Conservation (phyloP, 2,113 vertebrate species). For the Theristicus caerulescens region DNA sequence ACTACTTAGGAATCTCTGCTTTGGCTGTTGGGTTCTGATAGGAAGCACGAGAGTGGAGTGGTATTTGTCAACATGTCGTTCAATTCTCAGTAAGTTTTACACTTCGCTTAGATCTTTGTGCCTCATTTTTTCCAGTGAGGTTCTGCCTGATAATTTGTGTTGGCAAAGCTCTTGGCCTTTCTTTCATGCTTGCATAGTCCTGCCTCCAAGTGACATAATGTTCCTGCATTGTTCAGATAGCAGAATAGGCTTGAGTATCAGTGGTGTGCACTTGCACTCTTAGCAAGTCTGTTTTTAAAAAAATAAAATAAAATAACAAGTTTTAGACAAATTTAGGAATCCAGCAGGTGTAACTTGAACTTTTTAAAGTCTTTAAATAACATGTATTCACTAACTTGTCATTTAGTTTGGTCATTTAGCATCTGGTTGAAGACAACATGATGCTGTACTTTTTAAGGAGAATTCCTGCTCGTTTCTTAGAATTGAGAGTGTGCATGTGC, state of each 20-base stretch:
- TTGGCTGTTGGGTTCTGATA: not conserved
- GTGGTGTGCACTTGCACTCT: not conserved
- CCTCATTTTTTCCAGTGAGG: conserved; percentile 57
- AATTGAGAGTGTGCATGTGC: not conserved
- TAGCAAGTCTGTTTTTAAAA: not conserved
- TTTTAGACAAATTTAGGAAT: not conserved
- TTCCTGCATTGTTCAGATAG: conserved; percentile 12
- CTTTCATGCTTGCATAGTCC: conserved; percentile 1
- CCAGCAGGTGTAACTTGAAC: not conserved
- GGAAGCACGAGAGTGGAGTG: conserved; percentile 54
- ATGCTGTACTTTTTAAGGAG: not conserved
- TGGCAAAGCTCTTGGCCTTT: conserved; percentile 47
- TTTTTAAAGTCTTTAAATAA: not conserved
- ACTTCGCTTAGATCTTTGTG: conserved; percentile 25
- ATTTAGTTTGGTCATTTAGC: not conserved
- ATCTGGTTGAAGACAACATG: not conserved
- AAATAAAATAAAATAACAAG: not conserved
- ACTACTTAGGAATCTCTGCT: conserved; percentile 42
- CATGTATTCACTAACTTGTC: not conserved
- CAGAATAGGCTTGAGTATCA: not conserved
- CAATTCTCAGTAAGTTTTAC: conserved; percentile 24
- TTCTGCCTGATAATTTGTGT: conserved; percentile 38
- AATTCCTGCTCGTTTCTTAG: not conserved
- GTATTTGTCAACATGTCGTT: conserved; percentile 62
- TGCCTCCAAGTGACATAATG: not conserved